Conservation (phyloP, 2,113 vertebrate genomes). For the Limnothrissa miodon region DNA sequence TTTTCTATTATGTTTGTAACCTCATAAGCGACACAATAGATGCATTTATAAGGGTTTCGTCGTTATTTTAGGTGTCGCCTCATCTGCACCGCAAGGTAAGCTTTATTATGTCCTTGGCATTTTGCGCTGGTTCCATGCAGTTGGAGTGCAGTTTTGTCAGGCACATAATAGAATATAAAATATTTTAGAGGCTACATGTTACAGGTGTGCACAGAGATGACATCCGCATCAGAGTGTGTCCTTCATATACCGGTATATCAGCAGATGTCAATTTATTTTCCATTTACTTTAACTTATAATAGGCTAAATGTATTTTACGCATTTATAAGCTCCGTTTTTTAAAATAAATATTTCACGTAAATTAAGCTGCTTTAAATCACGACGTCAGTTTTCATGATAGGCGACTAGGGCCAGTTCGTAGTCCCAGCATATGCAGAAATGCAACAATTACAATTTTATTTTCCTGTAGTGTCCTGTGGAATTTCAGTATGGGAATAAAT, state of each 20-base stretch:
- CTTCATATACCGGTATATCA: neutral
- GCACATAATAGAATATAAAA: neutral
- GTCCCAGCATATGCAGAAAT: neutral
- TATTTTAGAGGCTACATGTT: neutral
- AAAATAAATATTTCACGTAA: no score
- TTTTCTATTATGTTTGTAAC: neutral
- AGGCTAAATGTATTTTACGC: neutral
- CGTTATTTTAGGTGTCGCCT: neutral
- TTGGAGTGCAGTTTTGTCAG: neutral
- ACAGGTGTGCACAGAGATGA: neutral
- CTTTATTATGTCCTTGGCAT: neutral
- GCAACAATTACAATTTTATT: neutral
- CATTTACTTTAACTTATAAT: neutral
- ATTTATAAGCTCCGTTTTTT: neutral
- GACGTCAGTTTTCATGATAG: neutral
- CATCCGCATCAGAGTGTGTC: neutral
- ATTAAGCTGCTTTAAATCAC: neutral
- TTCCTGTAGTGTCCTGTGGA: neutral
- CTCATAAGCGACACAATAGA: neutral
- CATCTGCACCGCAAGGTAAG: slow-evolving; percentile 10
- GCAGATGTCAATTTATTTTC: neutral
- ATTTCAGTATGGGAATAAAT: neutral
- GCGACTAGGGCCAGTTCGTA: neutral
- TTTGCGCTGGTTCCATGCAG: neutral
- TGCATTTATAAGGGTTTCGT: neutral